These are phyloP conservation scores for Globia sparganii DNA, from an alignment of 2,888 invertebrate species.

Conservation along the genomic window DNA sequence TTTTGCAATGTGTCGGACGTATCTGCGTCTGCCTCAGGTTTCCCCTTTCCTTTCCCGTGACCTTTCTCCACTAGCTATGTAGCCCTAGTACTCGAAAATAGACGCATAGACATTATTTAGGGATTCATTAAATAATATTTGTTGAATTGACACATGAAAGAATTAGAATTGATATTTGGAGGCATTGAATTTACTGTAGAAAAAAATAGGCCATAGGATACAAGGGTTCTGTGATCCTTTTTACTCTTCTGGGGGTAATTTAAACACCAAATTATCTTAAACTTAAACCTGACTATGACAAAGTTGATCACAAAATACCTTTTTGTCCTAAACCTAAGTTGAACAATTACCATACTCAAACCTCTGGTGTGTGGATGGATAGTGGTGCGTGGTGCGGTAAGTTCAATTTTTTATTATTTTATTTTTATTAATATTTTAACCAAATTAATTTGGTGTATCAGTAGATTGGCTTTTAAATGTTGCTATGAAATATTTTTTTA, in stretches of 20 bases:
- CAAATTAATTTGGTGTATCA: constrained; percentile 54
- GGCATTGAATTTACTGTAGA: constrained; percentile 61
- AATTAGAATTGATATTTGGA: constrained; percentile 68
- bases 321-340: constrained; percentile 53
- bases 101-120: constrained; percentile 17
- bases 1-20: constrained; percentile 88
- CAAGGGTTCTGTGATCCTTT: constrained; percentile 52
- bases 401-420: constrained; percentile 77
- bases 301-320: constrained; percentile 40
- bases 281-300: background rate
- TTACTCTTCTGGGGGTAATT: background rate
- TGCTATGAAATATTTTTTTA: constrained; percentile 43
- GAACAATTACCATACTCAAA: constrained; percentile 49
- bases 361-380: constrained; percentile 74
- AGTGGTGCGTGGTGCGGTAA: constrained; percentile 89
- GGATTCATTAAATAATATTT: constrained; percentile 24
- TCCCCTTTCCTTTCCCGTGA: constrained; percentile 38
- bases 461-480: constrained; percentile 45
- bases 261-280: background rate
- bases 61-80: constrained; percentile 44
- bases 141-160: constrained; percentile 38
- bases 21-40: constrained; percentile 87
- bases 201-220: constrained; percentile 44
- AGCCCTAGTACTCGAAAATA: constrained; percentile 49
- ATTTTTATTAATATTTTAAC: constrained; percentile 26